Percentiles rank a stretch among this genome's conserved stretches.
Conservation (phyloP, 2,113 vertebrate species). For the Anhinga rufa region DNA sequence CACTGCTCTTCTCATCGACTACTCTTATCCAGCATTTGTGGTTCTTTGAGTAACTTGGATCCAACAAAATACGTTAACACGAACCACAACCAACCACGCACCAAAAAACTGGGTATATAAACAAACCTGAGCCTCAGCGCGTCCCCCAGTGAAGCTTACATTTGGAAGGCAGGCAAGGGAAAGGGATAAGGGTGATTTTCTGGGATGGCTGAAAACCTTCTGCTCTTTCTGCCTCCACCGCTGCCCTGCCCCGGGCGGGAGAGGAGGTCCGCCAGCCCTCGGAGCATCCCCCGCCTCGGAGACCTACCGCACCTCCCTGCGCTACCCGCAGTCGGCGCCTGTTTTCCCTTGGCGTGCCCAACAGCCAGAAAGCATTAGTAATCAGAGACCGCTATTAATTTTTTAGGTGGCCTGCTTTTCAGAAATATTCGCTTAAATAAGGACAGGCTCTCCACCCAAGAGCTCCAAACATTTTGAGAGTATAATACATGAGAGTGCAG, state of each 20-base stretch:
- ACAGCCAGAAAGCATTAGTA: neutral
- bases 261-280: neutral
- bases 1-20: neutral
- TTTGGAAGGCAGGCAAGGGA: neutral
- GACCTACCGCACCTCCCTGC: neutral
- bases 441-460: neutral
- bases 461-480: neutral
- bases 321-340: neutral
- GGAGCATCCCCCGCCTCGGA: accelerated
- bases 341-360: neutral
- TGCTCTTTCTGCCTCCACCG: neutral
- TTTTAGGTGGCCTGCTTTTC: neutral
- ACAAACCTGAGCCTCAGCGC: neutral
- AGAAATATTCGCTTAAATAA: neutral
- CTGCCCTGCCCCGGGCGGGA: no score
- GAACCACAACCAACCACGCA: neutral
- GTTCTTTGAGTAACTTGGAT: neutral
- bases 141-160: no score
- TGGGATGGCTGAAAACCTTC: neutral
- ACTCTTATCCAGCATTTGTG: neutral
- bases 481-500: neutral
- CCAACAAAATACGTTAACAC: neutral
- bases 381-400: neutral
- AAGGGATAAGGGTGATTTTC: neutral
- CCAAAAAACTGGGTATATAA: neutral